Evolutionary conservation across 2,113 vertebrate species (phyloP), one percentile per base, ranked within the genome.

Genomic region (Fulica atra): DNA sequence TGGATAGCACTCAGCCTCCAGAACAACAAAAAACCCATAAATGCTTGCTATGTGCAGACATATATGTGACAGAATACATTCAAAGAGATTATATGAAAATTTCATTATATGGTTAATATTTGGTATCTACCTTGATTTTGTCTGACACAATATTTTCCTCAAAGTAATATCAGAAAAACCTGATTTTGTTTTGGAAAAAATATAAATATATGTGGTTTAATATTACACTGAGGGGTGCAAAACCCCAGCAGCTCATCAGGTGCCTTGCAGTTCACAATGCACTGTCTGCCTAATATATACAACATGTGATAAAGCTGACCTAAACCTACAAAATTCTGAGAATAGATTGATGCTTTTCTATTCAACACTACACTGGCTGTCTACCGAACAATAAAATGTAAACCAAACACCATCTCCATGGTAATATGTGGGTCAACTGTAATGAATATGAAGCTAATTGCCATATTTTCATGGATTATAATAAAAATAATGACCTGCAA

Each of bases 401-500:
- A 74, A 87, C 31, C n/a, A 86, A 79, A 92, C 57, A 91, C n/a
- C 2, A 79, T 95, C 83, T 66, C 93, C 91, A 94, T 94, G 92
- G 92, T 31, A 93, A 95, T 96, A 76, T 28, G 35, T 51, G 51
- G 84, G 88, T 95, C 88, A 96, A 59, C 70, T 92, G 89, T 82
- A 90, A 94, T 33, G 57, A 88, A 63, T 88, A 89, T 65, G 81
- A 93, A 96, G 69, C 53, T 85, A 92, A 97, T 81, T 95, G 84
- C 56, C 4, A 1, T 88, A 94, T 95, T 94, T 96, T 93, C 42
- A 93, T 82, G 89, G 80, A 85, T 94, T 74, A 91, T 92, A 97
- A 96, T 64, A 95, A 94, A 89, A 96, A 94, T 84, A 95, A 95
- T 95, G 76, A 94, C 88, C 92, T 59, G 54, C 64, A 95, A 91